These are phyloP conservation scores for Calycopis cecrops DNA, from an alignment of 1,140 invertebrate species.

Conservation along the genomic window DNA sequence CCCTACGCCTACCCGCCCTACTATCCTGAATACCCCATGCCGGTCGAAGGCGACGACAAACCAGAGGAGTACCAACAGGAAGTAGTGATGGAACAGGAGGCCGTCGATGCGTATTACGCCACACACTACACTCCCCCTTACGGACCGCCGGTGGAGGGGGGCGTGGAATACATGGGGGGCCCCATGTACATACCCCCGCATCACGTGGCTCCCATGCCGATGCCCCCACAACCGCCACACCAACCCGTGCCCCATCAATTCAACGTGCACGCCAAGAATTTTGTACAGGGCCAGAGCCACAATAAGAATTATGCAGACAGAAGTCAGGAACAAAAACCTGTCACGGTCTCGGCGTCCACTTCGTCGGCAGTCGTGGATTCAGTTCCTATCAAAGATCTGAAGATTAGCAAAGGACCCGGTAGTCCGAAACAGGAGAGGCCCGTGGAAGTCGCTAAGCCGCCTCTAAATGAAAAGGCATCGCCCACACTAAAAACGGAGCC, in stretches of 20 bases:
- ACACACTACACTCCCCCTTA: constrained; percentile 59
- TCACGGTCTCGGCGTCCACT: constrained; percentile 29
- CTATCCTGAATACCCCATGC: constrained; percentile 66
- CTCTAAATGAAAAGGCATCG: constrained; percentile 44
- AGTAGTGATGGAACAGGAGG: constrained; percentile 71
- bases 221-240: constrained; percentile 46
- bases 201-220: constrained; percentile 45
- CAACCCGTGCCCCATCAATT: constrained; percentile 63
- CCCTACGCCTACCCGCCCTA: constrained; percentile 66
- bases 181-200: constrained; percentile 58
- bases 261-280: constrained; percentile 72
- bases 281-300: constrained; percentile 62
- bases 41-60: constrained; percentile 67
- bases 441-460: constrained; percentile 38
- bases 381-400: constrained; percentile 69
- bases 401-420: constrained; percentile 58
- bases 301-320: constrained; percentile 57
- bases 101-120: constrained; percentile 67
- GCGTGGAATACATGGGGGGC: constrained; percentile 61
- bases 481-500: constrained; percentile 48
- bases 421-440: constrained; percentile 56
- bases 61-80: constrained; percentile 69
- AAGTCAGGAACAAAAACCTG: constrained; percentile 45
- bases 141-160: constrained; percentile 49
- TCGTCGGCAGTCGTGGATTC: constrained; percentile 41